Conservation (phyloP, 2,888 invertebrate species). For the Apotomis turbidana region DNA sequence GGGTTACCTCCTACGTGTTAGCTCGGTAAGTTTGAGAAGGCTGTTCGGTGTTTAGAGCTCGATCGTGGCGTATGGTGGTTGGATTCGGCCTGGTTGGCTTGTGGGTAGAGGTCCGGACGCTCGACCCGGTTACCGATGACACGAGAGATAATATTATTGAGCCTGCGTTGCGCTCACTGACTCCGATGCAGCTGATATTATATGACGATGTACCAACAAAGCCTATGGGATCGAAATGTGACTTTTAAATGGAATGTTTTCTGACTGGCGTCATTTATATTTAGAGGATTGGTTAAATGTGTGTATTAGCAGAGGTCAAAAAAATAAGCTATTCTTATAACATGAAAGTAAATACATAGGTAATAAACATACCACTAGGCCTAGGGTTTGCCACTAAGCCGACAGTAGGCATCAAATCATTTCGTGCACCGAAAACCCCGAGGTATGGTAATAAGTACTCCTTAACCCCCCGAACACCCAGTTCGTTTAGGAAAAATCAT, state of each 20-base stretch:
- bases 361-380: too few species aligned
- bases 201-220: conserved; percentile 34
- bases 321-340: too few species aligned
- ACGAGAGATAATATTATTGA: conserved; percentile 72
- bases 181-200: conserved; percentile 42
- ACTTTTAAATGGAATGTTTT: conserved; percentile 6
- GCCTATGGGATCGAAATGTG: conserved; percentile 6
- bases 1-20: conserved; percentile 57
- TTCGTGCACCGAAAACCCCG: too few species aligned
- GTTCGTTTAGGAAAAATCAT: too few species aligned
- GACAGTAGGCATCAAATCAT: too few species aligned
- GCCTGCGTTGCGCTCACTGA: conserved; percentile 55
- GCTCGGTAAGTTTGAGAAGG: conserved; percentile 58
- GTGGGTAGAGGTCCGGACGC: conserved; percentile 68
- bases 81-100: conserved; percentile 58
- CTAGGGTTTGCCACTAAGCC: too few species aligned
- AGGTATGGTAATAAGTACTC: too few species aligned
- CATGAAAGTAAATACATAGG: too few species aligned
- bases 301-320: too few species aligned
- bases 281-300: too few species aligned
- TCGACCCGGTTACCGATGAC: conserved; percentile 77
- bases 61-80: conserved; percentile 59
- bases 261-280: not conserved
- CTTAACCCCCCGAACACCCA: too few species aligned
- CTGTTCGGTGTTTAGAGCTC: conserved; percentile 50